These are phyloP conservation scores for Alviniconcha strummeri DNA, from an alignment of 2,888 invertebrate species.

Conservation along the genomic window DNA sequence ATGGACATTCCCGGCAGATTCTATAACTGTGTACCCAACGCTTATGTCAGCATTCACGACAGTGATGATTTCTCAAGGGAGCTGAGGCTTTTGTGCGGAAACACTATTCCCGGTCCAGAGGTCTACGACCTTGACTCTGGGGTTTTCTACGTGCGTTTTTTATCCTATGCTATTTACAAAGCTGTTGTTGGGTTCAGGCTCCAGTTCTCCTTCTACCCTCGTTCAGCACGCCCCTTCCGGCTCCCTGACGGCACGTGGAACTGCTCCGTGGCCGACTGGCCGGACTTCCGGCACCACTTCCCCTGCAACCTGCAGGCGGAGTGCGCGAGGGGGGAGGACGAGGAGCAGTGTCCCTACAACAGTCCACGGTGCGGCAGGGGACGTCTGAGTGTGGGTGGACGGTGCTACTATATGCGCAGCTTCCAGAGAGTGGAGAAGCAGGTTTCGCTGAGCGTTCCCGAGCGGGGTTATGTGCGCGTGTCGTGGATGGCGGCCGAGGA, in stretches of 20 bases:
- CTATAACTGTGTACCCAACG: neutral
- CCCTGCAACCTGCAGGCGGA: slow-evolving; percentile 13
- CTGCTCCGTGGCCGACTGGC: slow-evolving; percentile 6
- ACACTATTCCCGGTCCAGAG: neutral
- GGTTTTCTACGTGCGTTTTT: neutral
- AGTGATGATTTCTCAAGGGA: neutral
- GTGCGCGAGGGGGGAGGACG: slow-evolving; percentile 10
- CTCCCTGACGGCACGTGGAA: neutral
- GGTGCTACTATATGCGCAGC: neutral
- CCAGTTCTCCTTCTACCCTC: slow-evolving; percentile 3
- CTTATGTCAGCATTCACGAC: neutral
- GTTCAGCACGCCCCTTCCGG: neutral
- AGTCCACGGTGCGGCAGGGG: neutral
- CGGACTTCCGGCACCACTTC: slow-evolving; percentile 10
- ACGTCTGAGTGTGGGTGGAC: neutral
- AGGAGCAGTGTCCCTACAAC: slow-evolving; percentile 12
- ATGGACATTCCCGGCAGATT: neutral
- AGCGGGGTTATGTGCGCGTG: too few species aligned
- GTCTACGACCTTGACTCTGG: neutral
- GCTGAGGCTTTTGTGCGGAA: neutral
- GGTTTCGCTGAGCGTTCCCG: too few species aligned
- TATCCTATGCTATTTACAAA: too few species aligned
- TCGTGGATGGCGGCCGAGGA: too few species aligned
- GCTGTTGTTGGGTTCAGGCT: neutral
- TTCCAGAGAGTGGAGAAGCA: too few species aligned